A percentile compares a stretch with the other conserved stretches of the same genome.
phyloP scores from a whole-genome alignment of 2,888 invertebrate species.

The Phorcus lineatus region DNA sequence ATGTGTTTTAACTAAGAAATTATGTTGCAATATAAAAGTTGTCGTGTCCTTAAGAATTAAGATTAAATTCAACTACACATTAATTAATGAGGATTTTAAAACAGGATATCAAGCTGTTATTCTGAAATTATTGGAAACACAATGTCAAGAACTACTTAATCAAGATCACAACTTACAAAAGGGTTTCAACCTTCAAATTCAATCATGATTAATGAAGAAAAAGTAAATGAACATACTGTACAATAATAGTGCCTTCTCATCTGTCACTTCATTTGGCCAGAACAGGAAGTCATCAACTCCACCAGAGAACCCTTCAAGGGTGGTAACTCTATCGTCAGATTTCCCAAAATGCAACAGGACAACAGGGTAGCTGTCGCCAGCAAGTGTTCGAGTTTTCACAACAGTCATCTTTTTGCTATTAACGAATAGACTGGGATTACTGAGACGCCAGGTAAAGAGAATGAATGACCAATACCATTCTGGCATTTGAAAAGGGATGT shows the following conservation, averaged over 20 bases:
- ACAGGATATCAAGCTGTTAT: too few species aligned
- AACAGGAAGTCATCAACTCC: conserved; percentile 39
- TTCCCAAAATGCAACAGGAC: conserved; percentile 16
- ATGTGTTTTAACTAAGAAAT: too few species aligned
- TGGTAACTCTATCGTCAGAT: conserved; percentile 14
- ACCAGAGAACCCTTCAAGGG: conserved; percentile 28
- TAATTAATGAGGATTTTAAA: too few species aligned
- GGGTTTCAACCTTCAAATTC: neutral
- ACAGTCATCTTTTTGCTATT: neutral
- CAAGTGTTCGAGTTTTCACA: neutral
- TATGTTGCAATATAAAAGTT: too few species aligned
- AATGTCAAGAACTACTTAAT: too few species aligned
- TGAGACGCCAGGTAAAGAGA: conserved; percentile 3
- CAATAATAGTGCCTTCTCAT: conserved; percentile 16
- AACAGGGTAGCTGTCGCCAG: neutral
- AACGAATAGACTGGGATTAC: neutral
- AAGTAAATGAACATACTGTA: conserved; percentile 35
- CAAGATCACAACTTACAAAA: too few species aligned
- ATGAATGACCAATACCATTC: conserved; percentile 16
- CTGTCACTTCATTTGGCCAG: conserved; percentile 16
- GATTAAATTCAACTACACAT: too few species aligned
- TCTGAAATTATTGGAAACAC: too few species aligned
- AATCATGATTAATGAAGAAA: neutral
- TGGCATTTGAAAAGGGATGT: conserved; percentile 5
- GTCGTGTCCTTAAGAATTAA: too few species aligned